phyloP scores from a whole-genome alignment of 1,140 invertebrate species.

The Drosophila eugracilis region DNA sequence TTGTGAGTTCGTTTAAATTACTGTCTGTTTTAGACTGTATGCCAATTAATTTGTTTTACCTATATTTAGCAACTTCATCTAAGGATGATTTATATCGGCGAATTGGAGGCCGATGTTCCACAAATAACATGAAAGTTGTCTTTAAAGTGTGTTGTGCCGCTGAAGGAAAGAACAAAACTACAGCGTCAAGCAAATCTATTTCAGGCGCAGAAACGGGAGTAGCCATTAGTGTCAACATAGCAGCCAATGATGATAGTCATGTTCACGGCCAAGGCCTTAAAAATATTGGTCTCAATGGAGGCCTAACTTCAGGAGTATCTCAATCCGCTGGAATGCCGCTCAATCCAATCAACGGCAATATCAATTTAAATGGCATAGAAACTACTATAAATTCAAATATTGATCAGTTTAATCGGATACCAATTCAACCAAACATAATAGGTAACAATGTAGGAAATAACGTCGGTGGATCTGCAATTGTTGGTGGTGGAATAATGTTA shows the following conservation, averaged over 20 bases:
- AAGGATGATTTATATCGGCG: constrained; percentile 95
- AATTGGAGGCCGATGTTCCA: constrained; percentile 95
- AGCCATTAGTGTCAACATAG: constrained; percentile 34
- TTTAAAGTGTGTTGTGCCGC: constrained; percentile 96
- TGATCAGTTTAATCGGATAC: constrained; percentile 81
- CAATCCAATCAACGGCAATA: constrained; percentile 46
- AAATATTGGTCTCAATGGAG: constrained; percentile 57
- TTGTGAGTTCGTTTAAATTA: constrained; percentile 87
- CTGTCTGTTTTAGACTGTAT: background rate
- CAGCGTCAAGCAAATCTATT: constrained; percentile 82
- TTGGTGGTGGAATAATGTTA: constrained; percentile 53
- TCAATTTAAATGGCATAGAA: constrained; percentile 44
- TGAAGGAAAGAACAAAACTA: constrained; percentile 85
- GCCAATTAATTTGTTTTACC: background rate
- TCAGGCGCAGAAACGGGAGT: constrained; percentile 53
- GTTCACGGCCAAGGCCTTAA: constrained; percentile 40
- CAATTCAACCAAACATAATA: constrained; percentile 72
- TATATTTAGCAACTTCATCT: constrained; percentile 90
- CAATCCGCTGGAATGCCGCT: constrained; percentile 34
- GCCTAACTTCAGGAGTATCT: constrained; percentile 11
- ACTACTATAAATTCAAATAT: constrained; percentile 81
- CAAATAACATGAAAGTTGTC: constrained; percentile 97
- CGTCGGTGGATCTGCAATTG: constrained; percentile 16
- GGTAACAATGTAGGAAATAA: constrained; percentile 56
- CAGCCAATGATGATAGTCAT: constrained; percentile 35